Percentiles rank a stretch among this genome's conserved stretches.
phyloP scores from a whole-genome alignment of 2,113 vertebrate genomes.

The Athene cunicularia region DNA sequence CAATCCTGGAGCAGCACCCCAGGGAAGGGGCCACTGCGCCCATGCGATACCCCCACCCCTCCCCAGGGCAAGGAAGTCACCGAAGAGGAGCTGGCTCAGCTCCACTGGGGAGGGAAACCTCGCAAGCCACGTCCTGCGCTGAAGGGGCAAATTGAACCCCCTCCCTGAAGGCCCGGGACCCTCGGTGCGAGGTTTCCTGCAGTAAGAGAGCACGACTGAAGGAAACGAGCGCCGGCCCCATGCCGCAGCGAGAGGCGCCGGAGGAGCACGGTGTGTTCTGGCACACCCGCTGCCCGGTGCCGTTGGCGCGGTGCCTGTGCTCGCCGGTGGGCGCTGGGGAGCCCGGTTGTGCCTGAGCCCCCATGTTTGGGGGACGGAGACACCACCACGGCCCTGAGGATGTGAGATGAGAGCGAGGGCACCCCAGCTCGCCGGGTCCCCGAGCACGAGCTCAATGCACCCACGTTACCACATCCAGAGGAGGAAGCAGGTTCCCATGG shows the following conservation, averaged over 20 bases:
- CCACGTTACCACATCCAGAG: not conserved
- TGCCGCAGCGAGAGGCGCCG: fast-evolving
- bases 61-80: not conserved
- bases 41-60: not conserved
- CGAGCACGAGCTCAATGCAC: fast-evolving
- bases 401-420: fast-evolving
- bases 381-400: fast-evolving
- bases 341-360: fast-evolving
- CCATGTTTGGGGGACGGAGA: fast-evolving
- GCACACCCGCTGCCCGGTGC: fast-evolving
- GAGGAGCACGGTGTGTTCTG: not conserved
- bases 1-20: not conserved
- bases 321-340: not conserved
- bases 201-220: not conserved
- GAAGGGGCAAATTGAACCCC: too few species aligned
- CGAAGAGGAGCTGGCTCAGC: not conserved
- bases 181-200: not conserved
- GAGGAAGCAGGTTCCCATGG: not conserved
- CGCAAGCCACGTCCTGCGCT: not conserved
- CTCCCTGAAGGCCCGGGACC: too few species aligned
- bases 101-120: not conserved
- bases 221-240: not conserved
- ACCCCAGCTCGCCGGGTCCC: fast-evolving
- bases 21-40: fast-evolving
- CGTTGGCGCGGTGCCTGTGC: fast-evolving